Evolutionary conservation across 1,140 invertebrate species (phyloP), one percentile per base, ranked within the genome.

Genomic region (Platyura marginata): DNA sequence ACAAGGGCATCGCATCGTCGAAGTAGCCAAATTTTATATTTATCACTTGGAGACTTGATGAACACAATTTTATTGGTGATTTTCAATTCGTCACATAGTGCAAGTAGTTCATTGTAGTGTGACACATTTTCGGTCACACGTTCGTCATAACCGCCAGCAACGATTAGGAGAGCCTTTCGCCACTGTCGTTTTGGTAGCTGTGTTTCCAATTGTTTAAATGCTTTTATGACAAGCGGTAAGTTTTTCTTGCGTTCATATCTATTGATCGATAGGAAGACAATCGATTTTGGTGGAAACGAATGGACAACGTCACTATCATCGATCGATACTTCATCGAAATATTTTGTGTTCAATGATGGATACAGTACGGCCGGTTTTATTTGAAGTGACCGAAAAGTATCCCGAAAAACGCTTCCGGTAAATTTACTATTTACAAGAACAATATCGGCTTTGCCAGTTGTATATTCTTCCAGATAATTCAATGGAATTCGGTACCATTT

Each of bases 231-330:
- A 15, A 98, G 59, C 15, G 67, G 65, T 5, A 98, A 64, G 61
- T 95, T 88, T 63, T 99, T 99, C 57, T 98, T 98, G 10, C 87
- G 72, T 58, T 99, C 95, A 65, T 91, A 99, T 51, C 96, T 74
- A 67, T 99, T 99, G 43, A 99, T 82, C 0, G 94, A 98, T 2
- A 98, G 61, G 53, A 97, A 85, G 34, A 88, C 56, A 51, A 76
- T 69, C 37, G 65, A 68, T 46, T 79, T 69, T 39, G 66, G 63
- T 0, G 55, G 54, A 18, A 58, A 49, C 0, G 47, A 23, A 2
- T 59, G 52, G n/a, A 62, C 40, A 23, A 56, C 57, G 38, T 50
- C 62, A 23, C 61, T 58, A 18, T 55, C 40, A 16, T 50, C 52
- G 1, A 47, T 35, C n/a, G 45, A 39, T 47, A 51, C 50, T 44